Conservation (phyloP, 2,113 vertebrate genomes). For the Caloenas nicobarica region DNA sequence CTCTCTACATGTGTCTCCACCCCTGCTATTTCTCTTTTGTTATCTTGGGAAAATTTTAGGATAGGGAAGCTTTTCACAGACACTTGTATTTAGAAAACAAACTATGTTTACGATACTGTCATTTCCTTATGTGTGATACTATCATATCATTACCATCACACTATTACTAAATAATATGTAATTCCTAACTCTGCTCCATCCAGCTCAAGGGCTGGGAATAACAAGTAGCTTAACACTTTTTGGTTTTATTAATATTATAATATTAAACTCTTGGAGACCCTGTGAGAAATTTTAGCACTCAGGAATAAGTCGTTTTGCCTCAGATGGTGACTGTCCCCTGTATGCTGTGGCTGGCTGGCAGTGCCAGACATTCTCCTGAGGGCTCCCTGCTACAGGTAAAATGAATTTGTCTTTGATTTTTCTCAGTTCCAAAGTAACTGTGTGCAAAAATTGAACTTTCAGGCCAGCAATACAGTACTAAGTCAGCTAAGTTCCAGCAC, state of each 20-base stretch:
- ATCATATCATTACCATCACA: too few species aligned
- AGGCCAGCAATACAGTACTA: rapidly evolving
- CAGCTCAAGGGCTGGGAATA: neutral
- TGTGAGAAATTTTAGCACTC: neutral
- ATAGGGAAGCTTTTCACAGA: neutral
- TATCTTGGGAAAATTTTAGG: neutral
- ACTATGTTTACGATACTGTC: neutral
- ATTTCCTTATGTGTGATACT: too few species aligned
- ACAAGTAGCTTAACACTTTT: neutral
- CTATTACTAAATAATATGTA: rapidly evolving
- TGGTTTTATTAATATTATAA: neutral
- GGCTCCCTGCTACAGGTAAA: neutral
- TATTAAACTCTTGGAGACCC: neutral
- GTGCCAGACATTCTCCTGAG: neutral
- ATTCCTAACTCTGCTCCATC: neutral
- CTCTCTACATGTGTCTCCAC: neutral
- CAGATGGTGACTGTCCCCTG: neutral
- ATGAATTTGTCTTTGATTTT: neutral
- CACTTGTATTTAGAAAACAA: neutral
- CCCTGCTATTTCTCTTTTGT: neutral
- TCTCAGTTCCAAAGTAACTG: neutral
- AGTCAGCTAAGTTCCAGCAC: neutral
- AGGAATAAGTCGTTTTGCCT: neutral
- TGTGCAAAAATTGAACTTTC: neutral
- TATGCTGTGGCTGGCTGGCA: neutral